phyloP scores from a whole-genome alignment of 2,113 vertebrate species.

The Atractosteus spatula region DNA sequence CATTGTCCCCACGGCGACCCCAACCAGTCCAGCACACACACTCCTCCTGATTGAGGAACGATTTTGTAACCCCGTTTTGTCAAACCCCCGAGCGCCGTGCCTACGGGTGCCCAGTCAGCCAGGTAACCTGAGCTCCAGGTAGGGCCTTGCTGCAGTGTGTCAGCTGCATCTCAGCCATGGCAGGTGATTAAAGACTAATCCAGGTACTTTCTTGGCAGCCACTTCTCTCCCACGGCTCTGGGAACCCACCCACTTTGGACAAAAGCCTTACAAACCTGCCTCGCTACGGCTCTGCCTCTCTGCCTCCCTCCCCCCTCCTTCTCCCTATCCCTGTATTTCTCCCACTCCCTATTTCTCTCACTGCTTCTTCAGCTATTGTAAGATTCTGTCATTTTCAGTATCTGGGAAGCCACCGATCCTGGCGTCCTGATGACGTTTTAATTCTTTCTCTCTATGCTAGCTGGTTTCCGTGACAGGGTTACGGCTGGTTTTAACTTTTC shows the following conservation, averaged over 20 bases:
- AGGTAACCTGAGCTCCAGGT: background rate
- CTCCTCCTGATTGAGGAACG: too few species aligned
- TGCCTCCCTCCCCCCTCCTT: background rate
- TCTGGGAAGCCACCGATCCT: too few species aligned
- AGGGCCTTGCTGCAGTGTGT: background rate
- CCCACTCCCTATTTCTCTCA: slow-evolving; percentile 22
- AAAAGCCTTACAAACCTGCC: background rate
- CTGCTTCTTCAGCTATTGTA: slow-evolving; percentile 2
- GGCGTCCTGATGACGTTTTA: too few species aligned
- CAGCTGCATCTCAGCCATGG: background rate
- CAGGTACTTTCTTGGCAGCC: background rate
- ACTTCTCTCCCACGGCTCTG: slow-evolving; percentile 4
- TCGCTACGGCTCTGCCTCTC: background rate
- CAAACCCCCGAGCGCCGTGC: too few species aligned
- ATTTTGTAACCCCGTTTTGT: too few species aligned
- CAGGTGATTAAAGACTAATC: slow-evolving; percentile 1
- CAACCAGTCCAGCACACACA: too few species aligned
- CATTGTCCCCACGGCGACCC: too few species aligned
- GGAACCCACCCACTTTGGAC: background rate
- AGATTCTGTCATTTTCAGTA: too few species aligned
- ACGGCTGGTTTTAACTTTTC: too few species aligned
- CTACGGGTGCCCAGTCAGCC: too few species aligned
- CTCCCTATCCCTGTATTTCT: slow-evolving; percentile 22
- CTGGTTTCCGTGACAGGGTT: too few species aligned
- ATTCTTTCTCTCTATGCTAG: too few species aligned